phyloP scores from a whole-genome alignment of 2,797 vertebrate species.

The Salarias fasciatus region DNA sequence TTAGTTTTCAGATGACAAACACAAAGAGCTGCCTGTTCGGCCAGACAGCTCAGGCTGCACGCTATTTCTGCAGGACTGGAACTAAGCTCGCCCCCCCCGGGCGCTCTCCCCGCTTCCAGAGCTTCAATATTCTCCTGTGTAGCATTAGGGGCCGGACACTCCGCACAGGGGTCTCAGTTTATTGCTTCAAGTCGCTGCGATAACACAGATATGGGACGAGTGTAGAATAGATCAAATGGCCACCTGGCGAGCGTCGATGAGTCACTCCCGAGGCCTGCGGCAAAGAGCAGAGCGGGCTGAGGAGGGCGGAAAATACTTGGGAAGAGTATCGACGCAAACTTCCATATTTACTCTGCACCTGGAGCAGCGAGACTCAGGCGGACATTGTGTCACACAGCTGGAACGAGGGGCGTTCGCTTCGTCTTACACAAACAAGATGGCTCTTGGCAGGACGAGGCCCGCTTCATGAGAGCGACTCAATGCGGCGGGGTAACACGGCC shows the following conservation, averaged over 20 bases:
- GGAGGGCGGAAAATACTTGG: slow-evolving; percentile 18
- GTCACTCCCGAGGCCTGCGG: slow-evolving; percentile 27
- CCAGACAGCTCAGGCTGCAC: slow-evolving; percentile 36
- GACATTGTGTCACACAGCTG: slow-evolving; percentile 36
- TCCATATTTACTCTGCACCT: slow-evolving; percentile 29
- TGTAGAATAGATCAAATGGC: slow-evolving; percentile 34
- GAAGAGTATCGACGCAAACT: slow-evolving; percentile 10
- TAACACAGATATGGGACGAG: slow-evolving; percentile 6
- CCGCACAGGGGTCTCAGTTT: slow-evolving; percentile 15
- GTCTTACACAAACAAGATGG: slow-evolving; percentile 30
- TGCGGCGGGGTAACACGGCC: slow-evolving; percentile 34
- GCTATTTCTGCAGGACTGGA: slow-evolving; percentile 51
- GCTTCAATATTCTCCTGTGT: slow-evolving; percentile 17
- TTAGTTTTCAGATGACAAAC: slow-evolving; percentile 52
- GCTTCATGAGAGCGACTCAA: slow-evolving; percentile 42
- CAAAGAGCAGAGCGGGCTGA: slow-evolving; percentile 4
- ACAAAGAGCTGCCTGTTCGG: slow-evolving; percentile 68
- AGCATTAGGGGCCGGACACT: slow-evolving; percentile 28
- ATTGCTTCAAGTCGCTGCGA: slow-evolving; percentile 26
- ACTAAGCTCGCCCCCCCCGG: slow-evolving; percentile 39
- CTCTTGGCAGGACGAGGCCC: slow-evolving; percentile 37
- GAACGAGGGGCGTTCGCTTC: slow-evolving; percentile 19
- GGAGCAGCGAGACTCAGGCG: slow-evolving; percentile 12
- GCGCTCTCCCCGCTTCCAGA: slow-evolving; percentile 39
- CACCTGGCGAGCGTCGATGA: slow-evolving; percentile 18